A percentile compares a stretch with the other conserved stretches of the same genome.
phyloP scores from a whole-genome alignment of 2,113 vertebrate genomes.

The Propithecus coquereli region DNA sequence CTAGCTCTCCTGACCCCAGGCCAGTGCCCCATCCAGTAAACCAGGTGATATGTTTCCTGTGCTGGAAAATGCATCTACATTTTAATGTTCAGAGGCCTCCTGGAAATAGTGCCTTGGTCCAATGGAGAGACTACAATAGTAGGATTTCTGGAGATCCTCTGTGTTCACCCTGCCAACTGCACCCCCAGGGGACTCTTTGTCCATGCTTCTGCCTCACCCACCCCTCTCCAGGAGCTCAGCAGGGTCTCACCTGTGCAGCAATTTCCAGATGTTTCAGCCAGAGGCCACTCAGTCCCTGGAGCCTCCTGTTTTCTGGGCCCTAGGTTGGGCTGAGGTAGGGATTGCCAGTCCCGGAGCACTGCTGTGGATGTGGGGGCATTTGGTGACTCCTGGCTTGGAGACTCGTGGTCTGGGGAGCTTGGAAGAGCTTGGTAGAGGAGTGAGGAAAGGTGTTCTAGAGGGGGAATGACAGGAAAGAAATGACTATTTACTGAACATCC shows the following conservation, averaged over 20 bases:
- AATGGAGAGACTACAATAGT: background rate
- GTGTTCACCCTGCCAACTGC: background rate
- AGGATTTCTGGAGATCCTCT: background rate
- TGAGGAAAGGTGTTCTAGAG: rapidly evolving
- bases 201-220: background rate
- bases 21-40: background rate
- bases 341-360: background rate
- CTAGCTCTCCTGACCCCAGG: background rate
- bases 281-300: background rate
- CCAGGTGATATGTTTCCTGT: background rate
- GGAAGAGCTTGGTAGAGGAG: background rate
- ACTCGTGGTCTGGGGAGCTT: background rate
- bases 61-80: background rate
- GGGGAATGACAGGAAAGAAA: background rate
- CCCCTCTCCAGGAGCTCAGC: too few relatives aligned
- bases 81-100: background rate
- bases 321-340: too few relatives aligned
- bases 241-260: background rate
- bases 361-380: background rate
- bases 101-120: background rate
- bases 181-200: background rate
- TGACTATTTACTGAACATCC: background rate
- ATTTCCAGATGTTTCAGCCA: background rate
- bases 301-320: background rate
- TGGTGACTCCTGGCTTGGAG: background rate